These are phyloP conservation scores for Leptodactylus fallax DNA, from an alignment of 2,797 vertebrate genomes.

Conservation along the genomic window DNA sequence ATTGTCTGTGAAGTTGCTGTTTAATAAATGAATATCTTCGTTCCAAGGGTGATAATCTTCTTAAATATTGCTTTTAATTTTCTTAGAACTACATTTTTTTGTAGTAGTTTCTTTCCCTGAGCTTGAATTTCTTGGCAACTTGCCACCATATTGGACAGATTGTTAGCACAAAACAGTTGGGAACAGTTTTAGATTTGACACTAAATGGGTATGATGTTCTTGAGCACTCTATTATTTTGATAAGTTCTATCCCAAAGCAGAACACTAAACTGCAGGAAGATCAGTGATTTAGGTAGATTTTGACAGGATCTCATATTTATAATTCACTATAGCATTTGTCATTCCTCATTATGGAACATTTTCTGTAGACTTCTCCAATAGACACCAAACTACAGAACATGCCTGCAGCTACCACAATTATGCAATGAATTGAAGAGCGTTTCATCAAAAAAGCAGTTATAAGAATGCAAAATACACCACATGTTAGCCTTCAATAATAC, in stretches of 20 bases:
- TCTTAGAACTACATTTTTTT: slow-evolving; percentile 57
- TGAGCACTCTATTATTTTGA: slow-evolving; percentile 52
- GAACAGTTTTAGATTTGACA: slow-evolving; percentile 58
- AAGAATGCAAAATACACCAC: background rate
- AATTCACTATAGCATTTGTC: slow-evolving; percentile 67
- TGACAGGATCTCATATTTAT: slow-evolving; percentile 56
- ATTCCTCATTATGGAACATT: slow-evolving; percentile 37
- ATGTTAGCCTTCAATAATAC: background rate
- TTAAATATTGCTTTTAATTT: slow-evolving; percentile 64
- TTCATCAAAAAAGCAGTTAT: background rate
- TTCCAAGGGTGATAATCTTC: slow-evolving; percentile 57
- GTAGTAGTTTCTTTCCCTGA: slow-evolving; percentile 57
- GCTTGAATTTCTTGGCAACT: slow-evolving; percentile 61
- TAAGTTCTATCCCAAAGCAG: slow-evolving; percentile 38
- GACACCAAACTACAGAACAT: slow-evolving; percentile 35
- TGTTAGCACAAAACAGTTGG: slow-evolving; percentile 42
- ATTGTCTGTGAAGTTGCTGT: slow-evolving; percentile 51
- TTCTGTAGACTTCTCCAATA: slow-evolving; percentile 29
- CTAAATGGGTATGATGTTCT: slow-evolving; percentile 58
- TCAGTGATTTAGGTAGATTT: slow-evolving; percentile 65
- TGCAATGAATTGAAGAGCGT: background rate
- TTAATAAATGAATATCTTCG: slow-evolving; percentile 66
- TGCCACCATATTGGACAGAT: slow-evolving; percentile 44
- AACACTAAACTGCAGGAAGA: slow-evolving; percentile 57
- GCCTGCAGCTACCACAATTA: slow-evolving; percentile 40